Evolutionary conservation across 2,113 vertebrate genomes (phyloP).

Genomic region (Aegithalos caudatus): DNA sequence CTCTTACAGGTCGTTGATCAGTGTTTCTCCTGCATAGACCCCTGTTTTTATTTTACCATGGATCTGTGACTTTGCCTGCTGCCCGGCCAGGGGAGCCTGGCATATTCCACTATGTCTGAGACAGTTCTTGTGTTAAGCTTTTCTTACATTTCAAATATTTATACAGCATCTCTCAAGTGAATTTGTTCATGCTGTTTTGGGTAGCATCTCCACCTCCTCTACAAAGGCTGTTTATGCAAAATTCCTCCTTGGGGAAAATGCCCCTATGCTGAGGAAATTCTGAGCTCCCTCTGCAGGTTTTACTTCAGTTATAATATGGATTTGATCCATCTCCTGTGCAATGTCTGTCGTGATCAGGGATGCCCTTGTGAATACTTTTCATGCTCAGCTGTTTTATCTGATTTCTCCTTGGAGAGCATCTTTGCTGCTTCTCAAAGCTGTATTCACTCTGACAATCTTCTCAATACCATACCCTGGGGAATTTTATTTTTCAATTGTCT

Average conservation of each 20-base stretch:
- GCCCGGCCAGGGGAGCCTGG: not conserved
- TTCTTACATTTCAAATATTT: conserved; percentile 16
- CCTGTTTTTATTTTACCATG: not conserved
- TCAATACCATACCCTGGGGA: not conserved
- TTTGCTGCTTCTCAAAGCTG: not conserved
- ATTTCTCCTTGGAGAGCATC: not conserved
- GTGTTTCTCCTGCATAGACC: not conserved
- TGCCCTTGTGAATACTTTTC: not conserved
- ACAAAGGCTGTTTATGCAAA: not conserved
- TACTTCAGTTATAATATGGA: not conserved
- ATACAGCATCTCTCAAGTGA: not conserved
- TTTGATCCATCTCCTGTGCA: conserved; percentile 22
- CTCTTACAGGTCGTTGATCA: not conserved
- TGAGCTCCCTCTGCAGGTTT: conserved; percentile 1
- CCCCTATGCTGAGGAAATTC: not conserved
- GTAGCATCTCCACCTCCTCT: not conserved
- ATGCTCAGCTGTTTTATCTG: conserved; percentile 2
- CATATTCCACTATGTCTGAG: not conserved
- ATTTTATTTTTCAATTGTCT: not conserved
- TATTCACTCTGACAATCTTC: not conserved
- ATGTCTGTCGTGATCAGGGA: not conserved
- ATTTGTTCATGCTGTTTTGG: not conserved
- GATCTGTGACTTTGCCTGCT: not conserved
- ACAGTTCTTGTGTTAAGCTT: not conserved
- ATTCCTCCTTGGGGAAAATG: not conserved